These are phyloP conservation scores for Lasioglossum pauxillum DNA, from an alignment of 2,888 invertebrate genomes.

Conservation along the genomic window DNA sequence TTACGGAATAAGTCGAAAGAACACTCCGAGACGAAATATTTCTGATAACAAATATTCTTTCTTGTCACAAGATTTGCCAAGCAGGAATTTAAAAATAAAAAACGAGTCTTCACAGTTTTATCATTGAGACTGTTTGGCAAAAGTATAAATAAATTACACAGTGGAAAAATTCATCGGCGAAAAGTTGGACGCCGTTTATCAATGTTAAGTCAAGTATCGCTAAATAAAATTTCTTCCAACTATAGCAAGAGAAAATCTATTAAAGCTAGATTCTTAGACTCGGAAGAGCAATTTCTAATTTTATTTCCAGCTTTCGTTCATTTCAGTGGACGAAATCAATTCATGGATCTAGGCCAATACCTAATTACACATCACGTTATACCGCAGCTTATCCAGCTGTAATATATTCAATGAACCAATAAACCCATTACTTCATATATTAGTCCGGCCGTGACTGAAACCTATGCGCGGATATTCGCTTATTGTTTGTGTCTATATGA, in stretches of 20 bases:
- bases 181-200: not conserved
- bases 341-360: not conserved
- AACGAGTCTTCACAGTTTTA: not conserved
- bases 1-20: not conserved
- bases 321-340: not conserved
- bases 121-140: not conserved
- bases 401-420: conserved; percentile 6
- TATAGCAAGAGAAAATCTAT: too few species aligned
- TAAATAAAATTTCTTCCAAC: too few species aligned
- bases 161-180: not conserved
- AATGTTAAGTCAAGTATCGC: not conserved
- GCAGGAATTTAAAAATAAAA: not conserved
- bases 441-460: not conserved
- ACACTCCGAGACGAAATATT: not conserved
- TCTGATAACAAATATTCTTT: not conserved
- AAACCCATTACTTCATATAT: conserved; percentile 5
- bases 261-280: not conserved
- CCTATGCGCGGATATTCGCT: not conserved
- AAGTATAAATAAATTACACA: not conserved
- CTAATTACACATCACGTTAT: not conserved
- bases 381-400: conserved; percentile 1
- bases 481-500: not conserved
- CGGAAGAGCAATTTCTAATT: not conserved
- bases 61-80: not conserved
- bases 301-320: not conserved